Evolutionary conservation across 2,797 vertebrate genomes (phyloP).

Genomic region (Pteropus rufus): DNA sequence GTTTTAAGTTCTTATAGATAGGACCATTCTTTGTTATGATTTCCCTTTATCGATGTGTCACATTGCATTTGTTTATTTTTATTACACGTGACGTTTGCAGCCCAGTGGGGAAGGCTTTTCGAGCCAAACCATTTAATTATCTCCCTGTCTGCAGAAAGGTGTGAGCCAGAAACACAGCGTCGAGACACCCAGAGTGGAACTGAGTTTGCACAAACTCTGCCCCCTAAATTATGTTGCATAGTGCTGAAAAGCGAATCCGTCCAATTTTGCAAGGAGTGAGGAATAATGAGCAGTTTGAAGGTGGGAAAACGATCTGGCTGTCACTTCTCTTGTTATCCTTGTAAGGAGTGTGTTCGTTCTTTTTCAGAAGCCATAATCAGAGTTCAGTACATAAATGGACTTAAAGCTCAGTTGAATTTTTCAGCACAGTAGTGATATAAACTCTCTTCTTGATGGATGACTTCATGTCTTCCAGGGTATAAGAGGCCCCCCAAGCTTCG

Average conservation of each 20-base stretch:
- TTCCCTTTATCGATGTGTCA: neutral
- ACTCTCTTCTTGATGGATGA: neutral
- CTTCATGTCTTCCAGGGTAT: neutral
- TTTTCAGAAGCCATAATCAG: neutral
- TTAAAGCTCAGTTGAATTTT: neutral
- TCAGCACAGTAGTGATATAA: neutral
- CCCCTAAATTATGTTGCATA: neutral
- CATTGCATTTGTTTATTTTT: neutral
- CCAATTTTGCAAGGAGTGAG: neutral
- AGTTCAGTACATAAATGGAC: neutral
- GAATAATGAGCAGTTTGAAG: neutral
- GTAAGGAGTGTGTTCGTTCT: neutral
- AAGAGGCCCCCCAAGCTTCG: neutral
- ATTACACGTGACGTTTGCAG: neutral
- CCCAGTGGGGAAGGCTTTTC: conserved; percentile 21
- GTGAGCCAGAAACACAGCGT: neutral
- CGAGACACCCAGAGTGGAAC: neutral
- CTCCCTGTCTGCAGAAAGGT: neutral
- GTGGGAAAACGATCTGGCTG: neutral
- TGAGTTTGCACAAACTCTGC: neutral
- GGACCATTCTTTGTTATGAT: neutral
- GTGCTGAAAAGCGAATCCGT: neutral
- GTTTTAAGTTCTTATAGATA: neutral
- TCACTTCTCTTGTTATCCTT: neutral
- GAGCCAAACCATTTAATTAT: conserved; percentile 21